phyloP scores from a whole-genome alignment of 2,797 vertebrate species.

The Helarctos malayanus region DNA sequence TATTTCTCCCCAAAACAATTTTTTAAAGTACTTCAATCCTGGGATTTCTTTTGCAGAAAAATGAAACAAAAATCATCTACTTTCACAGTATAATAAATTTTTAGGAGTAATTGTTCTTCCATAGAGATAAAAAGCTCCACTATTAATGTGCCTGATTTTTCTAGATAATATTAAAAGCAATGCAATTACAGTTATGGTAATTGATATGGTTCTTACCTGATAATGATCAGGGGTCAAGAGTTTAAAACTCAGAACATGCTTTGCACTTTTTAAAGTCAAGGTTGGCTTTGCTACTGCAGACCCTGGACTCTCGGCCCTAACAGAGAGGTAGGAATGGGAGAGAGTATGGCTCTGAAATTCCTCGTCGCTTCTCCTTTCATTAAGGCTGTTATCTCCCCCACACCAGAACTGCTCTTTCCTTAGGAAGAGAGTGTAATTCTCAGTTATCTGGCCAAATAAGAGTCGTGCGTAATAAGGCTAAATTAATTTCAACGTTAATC shows the following conservation, averaged over 20 bases:
- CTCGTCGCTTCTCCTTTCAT: background rate
- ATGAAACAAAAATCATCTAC: conserved; percentile 63
- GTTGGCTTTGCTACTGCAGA: background rate
- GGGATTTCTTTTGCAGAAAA: conserved; percentile 63
- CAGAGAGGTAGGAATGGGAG: background rate
- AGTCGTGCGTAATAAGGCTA: conserved; percentile 9
- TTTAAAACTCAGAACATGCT: conserved; percentile 78
- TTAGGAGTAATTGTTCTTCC: conserved; percentile 78
- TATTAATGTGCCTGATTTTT: conserved; percentile 74
- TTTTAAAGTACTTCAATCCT: conserved; percentile 61
- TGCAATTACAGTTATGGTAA: conserved; percentile 80
- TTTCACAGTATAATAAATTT: conserved; percentile 71
- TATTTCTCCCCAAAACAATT: conserved; percentile 71
- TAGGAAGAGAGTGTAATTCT: conserved; percentile 62
- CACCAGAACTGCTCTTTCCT: conserved; percentile 49
- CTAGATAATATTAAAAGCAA: conserved; percentile 79
- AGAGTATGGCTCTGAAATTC: conserved; percentile 26
- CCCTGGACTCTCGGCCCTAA: background rate
- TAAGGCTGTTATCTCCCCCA: conserved; percentile 59
- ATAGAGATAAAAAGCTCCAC: conserved; percentile 69
- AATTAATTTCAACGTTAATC: conserved; percentile 67
- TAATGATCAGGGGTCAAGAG: conserved; percentile 77
- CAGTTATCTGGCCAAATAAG: conserved; percentile 60
- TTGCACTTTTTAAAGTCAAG: conserved; percentile 62
- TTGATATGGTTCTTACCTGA: conserved; percentile 74